phyloP scores from a whole-genome alignment of 2,888 invertebrate species.

The Scelioninae gen. 1 region DNA sequence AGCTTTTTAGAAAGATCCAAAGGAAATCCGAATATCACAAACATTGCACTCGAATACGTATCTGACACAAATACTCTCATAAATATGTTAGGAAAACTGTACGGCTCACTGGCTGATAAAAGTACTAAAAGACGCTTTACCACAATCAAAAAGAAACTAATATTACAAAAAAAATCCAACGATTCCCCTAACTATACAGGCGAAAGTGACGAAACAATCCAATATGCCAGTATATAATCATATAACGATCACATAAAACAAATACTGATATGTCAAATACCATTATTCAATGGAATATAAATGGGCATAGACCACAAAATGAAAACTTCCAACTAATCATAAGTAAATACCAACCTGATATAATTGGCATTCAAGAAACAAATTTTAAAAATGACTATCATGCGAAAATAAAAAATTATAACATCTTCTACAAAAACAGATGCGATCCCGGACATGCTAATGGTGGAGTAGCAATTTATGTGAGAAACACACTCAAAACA shows the following conservation, averaged over 20 bases:
- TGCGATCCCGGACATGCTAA: neutral
- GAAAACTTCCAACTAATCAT: constrained; percentile 39
- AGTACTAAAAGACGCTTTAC: constrained; percentile 16
- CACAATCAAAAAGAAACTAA: constrained; percentile 27
- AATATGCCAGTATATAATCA: neutral
- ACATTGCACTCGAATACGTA: constrained; percentile 1
- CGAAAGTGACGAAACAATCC: neutral
- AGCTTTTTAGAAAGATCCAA: constrained; percentile 11
- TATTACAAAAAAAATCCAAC: no score
- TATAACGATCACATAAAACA: no score
- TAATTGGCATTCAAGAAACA: constrained; percentile 50
- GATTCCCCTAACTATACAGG: neutral
- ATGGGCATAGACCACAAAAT: constrained; percentile 9
- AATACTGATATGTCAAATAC: no score
- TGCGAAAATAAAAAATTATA: constrained; percentile 11
- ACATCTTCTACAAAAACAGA: constrained; percentile 4
- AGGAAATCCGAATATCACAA: neutral
- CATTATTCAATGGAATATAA: constrained; percentile 55
- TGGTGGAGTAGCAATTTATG: neutral
- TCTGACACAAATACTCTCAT: neutral
- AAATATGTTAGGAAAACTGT: constrained; percentile 1
- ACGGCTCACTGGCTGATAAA: constrained; percentile 1
- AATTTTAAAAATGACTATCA: constrained; percentile 35
- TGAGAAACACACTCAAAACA: constrained; percentile 43
- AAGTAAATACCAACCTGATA: neutral